Evolutionary conservation across 2,888 invertebrate genomes (phyloP), one percentile per base, ranked within the genome.

Genomic region (Marasmarcha lunaedactyla): DNA sequence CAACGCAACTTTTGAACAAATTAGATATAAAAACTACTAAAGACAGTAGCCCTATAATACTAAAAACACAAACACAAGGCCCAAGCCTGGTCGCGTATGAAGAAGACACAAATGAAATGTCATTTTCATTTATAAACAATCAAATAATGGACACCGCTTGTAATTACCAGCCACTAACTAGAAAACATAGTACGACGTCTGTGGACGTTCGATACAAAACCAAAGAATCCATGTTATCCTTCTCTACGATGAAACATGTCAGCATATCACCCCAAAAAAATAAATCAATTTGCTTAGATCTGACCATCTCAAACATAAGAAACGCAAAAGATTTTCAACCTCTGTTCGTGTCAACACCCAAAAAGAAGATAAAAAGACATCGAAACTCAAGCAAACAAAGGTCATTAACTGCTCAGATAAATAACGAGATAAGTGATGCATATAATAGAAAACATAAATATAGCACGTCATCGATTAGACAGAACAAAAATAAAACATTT

Each of bases 321-420:
- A 5, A 20, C 7, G 20, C 4, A 20, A 20, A n/a, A n/a, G 46
- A 59, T 37, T 74, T 74, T 46, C 52, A 51, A 15, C 73, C 73
- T 25, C 50, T 44, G 33, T 57, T 62, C 49, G 50, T 54, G 15
- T 74, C 74, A 0, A 74, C 74, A 9, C 74, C 72, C n/a, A 67
- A 58, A 51, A 33, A 37, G 33, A 37, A 42, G 10, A 25, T 30
- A 12, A 15, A 20, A 9, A 14, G 20, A 33, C 45, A 38, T 14
- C 35, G 39, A 15, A 33, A 34, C 11, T 14, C 13, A 20, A 45
- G 37, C 26, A 40, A 36, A 12, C 35, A 33, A 12, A n/a, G 27
- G 39, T n/a, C 2, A 37, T 42, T 15, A 37, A 20, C 20, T 5
- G 7, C 7, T 3, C 20, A 20, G 3, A 7, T 20, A 5, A 20